Base-by-base conservation (phyloP, 1,140 invertebrate genomes). In the Agrypnia vestita region DNA sequence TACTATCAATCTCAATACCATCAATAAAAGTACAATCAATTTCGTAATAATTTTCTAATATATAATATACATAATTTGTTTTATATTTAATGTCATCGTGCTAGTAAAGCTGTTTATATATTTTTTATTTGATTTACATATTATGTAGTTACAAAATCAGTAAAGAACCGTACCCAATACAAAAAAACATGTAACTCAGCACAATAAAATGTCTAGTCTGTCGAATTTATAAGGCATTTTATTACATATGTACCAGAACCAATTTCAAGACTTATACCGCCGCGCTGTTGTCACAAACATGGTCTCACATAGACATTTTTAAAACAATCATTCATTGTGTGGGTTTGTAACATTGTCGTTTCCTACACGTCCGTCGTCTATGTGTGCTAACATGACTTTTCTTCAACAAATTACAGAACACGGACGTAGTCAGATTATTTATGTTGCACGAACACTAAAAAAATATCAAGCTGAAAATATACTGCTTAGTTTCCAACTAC, bases 241-340 rank as follows among this genome's bases (percentile, higher is more conserved):
- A 19, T 43, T 35, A 7, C 4, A 43, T 21, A 25, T 25, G 61
- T 25, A 43, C 61, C 19, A 43, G 35, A 64, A 64, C 61, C 25
- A n/a, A 64, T 59, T 59, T 64, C 61, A 64, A 64, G 25, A 64
- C 55, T 59, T n/a, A 59, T 19, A 43, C n/a, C 19, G 19, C 61
- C 35, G 19, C 35, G 19, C 35, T 19, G n/a, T 64, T 64, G 61
- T 64, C 25, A 64, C 61, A 64, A 64, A 64, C 61, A 64, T 64
- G 61, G 61, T 21, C 35, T 64, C 61, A 51, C 61, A 64, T 47
- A 71, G 43, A 71, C 67, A 47, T 19, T 71, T 35, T 71, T 71
- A 49, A 71, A 47, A 49, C 67, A 71, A 71, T 71, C 44, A 71
- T 49, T 47, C 67, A 71, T 49, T 25, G 67, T 71, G 67, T 71